Evolutionary conservation across 2,113 vertebrate genomes (phyloP).

Genomic region (Micromys minutus): DNA sequence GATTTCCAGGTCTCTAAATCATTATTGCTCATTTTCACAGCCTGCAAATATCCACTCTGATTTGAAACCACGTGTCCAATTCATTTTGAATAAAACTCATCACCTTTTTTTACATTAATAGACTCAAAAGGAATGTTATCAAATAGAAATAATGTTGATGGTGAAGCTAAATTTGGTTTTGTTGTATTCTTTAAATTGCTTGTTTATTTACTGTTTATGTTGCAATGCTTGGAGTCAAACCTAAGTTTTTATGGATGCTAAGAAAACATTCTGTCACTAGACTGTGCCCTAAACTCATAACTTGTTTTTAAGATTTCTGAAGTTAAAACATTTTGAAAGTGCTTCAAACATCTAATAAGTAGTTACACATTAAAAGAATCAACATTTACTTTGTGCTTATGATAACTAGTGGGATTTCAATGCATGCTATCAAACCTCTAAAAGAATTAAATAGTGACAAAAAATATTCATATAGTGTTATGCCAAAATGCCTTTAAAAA

Average conservation of each 20-base stretch:
- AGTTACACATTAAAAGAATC: constrained; percentile 14
- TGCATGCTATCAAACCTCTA: no score
- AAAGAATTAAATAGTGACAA: no score
- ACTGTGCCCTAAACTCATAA: not conserved
- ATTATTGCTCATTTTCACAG: constrained; percentile 1
- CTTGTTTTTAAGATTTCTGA: not conserved
- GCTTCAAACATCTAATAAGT: not conserved
- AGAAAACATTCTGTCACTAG: not conserved
- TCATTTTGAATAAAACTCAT: constrained; percentile 17
- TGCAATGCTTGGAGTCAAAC: not conserved
- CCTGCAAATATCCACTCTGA: not conserved
- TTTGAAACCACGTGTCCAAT: not conserved
- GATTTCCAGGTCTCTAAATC: not conserved
- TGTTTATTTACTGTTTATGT: not conserved
- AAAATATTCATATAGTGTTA: no score
- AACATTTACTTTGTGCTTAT: no score
- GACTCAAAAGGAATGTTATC: not conserved
- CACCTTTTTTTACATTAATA: not conserved
- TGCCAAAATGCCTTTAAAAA: no score
- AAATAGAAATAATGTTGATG: not conserved
- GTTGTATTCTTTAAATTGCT: not conserved
- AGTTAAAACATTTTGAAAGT: constrained; percentile 9
- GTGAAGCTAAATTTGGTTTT: not conserved
- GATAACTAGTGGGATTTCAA: no score
- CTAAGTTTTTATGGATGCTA: no score